These are phyloP conservation scores for Coilia nasus DNA, from an alignment of 2,797 vertebrate genomes.

Conservation along the genomic window DNA sequence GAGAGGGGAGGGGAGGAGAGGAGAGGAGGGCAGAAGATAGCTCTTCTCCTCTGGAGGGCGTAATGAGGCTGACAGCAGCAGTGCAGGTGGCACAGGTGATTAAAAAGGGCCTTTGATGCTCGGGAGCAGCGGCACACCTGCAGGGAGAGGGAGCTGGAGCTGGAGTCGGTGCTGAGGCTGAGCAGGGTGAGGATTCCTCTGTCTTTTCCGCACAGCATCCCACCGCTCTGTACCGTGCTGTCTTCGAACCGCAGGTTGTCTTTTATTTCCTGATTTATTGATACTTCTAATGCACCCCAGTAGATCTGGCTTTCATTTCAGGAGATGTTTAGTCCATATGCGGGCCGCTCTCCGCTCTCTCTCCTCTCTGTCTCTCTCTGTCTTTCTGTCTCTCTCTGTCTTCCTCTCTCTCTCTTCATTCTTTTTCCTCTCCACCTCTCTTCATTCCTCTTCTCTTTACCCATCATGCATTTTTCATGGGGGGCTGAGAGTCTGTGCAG, in stretches of 20 bases:
- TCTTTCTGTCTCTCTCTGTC: not conserved
- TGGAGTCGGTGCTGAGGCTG: not conserved
- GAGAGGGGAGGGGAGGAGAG: not conserved
- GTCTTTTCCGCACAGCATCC: not conserved
- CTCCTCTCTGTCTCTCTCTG: not conserved
- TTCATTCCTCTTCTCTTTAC: not conserved
- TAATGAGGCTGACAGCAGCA: slow-evolving; percentile 24
- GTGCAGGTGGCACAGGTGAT: not conserved
- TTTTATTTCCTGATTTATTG: slow-evolving; percentile 60
- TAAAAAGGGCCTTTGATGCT: slow-evolving; percentile 1
- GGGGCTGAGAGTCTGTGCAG: slow-evolving; percentile 52
- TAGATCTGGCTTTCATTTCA: slow-evolving; percentile 52
- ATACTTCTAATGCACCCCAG: slow-evolving; percentile 56
- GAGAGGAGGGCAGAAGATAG: not conserved
- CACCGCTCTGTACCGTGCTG: not conserved
- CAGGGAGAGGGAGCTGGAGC: slow-evolving; percentile 1
- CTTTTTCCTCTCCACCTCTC: not conserved
- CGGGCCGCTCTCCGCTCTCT: slow-evolving; percentile 27
- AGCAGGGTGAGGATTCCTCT: too few relatives aligned
- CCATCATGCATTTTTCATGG: slow-evolving; percentile 59
- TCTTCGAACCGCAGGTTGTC: slow-evolving; percentile 43
- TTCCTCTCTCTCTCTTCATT: not conserved
- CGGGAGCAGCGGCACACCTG: slow-evolving; percentile 27
- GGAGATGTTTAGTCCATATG: slow-evolving; percentile 33
- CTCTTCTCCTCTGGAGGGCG: not conserved